A percentile compares a stretch with the other conserved stretches of the same genome.
Evolutionary conservation across 2,888 invertebrate species (phyloP).

Genomic region (Cheilosia impressa): DNA sequence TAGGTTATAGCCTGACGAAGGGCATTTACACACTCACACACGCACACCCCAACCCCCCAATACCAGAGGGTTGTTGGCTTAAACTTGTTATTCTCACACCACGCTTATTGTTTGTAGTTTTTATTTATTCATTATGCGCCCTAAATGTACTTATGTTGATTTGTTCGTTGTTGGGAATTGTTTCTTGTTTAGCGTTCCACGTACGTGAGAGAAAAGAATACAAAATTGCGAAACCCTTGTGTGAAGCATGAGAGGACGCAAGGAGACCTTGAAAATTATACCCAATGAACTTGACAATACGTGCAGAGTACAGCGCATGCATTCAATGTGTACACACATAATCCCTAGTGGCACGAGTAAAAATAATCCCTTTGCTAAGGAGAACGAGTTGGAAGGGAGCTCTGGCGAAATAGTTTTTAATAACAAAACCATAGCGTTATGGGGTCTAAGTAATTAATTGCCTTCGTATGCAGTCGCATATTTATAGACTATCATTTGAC

Average conservation of each 20-base stretch:
- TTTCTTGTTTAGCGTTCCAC: not conserved
- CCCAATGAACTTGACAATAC: conserved; percentile 44
- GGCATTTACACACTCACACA: conserved; percentile 25
- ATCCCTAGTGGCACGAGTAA: not conserved
- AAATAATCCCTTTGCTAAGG: conserved; percentile 17
- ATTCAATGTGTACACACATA: not conserved
- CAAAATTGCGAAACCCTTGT: conserved; percentile 13
- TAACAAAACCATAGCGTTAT: not conserved
- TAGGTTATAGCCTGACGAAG: conserved; percentile 10
- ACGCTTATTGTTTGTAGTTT: not conserved
- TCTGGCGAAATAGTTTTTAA: not conserved
- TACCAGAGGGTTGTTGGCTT: not conserved
- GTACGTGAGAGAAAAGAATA: not conserved
- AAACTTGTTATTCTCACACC: conserved; percentile 13
- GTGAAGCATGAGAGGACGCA: not conserved
- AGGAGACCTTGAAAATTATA: conserved; percentile 31
- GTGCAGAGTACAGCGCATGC: conserved; percentile 2
- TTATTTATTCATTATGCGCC: conserved; percentile 22
- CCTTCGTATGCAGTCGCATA: conserved; percentile 21
- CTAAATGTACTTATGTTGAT: conserved; percentile 10
- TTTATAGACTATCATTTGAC: conserved; percentile 16
- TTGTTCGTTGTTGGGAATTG: not conserved
- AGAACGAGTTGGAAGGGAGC: not conserved
- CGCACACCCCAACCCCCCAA: too few species aligned
- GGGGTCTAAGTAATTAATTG: conserved; percentile 8